Evolutionary conservation across 2,888 invertebrate species (phyloP).

Genomic region (Danaus chrysippus): DNA sequence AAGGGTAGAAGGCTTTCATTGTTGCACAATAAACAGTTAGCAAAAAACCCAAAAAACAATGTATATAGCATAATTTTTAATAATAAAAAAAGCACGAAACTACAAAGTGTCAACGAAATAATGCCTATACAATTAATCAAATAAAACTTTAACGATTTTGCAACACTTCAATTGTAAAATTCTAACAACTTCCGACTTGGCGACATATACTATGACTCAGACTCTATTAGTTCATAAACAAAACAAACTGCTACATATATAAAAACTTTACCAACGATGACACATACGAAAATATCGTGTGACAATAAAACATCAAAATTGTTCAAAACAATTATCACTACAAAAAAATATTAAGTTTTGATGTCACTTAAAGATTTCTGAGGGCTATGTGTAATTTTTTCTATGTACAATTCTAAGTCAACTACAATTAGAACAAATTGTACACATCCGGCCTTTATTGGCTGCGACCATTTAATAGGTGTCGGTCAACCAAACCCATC

Average conservation of each 20-base stretch:
- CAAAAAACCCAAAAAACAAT: not conserved
- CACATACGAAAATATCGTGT: not conserved
- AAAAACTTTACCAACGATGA: not conserved
- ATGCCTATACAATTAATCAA: too few species aligned
- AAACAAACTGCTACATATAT: not conserved
- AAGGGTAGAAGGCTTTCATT: not conserved
- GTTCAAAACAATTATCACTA: not conserved
- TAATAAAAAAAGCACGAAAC: too few species aligned
- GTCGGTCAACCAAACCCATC: conserved; percentile 68
- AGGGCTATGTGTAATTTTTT: conserved; percentile 22
- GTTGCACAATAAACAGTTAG: not conserved
- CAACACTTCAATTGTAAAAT: conserved; percentile 25
- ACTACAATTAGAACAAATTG: conserved; percentile 71
- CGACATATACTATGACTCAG: conserved; percentile 49
- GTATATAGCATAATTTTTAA: too few species aligned
- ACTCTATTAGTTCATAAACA: conserved; percentile 10
- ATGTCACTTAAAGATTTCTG: conserved; percentile 37
- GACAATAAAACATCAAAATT: not conserved
- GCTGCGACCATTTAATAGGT: conserved; percentile 63
- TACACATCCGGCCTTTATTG: conserved; percentile 69
- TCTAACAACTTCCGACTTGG: conserved; percentile 47
- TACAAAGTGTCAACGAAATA: too few species aligned
- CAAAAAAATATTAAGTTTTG: not conserved
- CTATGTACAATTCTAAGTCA: conserved; percentile 44
- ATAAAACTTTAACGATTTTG: conserved; percentile 31